Base-by-base conservation (phyloP, 2,113 vertebrate species). In the Oenanthe oenanthe region DNA sequence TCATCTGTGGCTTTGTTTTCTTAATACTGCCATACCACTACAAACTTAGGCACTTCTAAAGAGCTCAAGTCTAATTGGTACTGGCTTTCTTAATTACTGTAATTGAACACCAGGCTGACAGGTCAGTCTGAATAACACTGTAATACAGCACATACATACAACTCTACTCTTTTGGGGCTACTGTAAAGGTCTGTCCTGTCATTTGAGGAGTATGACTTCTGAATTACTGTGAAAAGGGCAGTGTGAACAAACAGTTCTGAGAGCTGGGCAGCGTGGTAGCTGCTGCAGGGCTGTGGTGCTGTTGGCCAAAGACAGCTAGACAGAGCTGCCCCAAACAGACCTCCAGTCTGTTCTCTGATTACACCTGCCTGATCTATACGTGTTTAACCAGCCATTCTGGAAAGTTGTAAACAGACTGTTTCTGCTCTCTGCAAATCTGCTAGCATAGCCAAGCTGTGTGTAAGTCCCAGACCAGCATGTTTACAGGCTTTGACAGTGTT, bases 251-350 rank as follows among this genome's bases (percentile, higher is more conserved):
- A 26, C 7, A 7, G 24, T 72, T 78, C 3, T 12, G 65, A 5
- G 66, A 5, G 38, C 28, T 75, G n/a, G 29, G 10, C 61, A 67
- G 62, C 2, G 0, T 7, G 17, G 57, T 32, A 36, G 31, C 32
- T 47, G 42, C 32, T 62, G 45, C 36, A 38, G 53, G 68, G 36
- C n/a, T 61, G n/a, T 32, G 56, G 22, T 79, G 57, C 26, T 82
- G 40, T 19, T 63, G 81, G 18, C 24, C 36, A 74, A 24, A 71
- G 68, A 45, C 45, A 51, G 56, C 36, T 40, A 8, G 72, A 21
- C 63, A 48, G 80, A 62, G 31, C 36, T 87, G n/a, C 20, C 51
- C 42, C 0, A 0, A 36, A 20, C 12, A 70, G 40, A 48, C 8
- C 25, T 13, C 3, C 38, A 66, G 31, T 48, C 45, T 67, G 31